Evolutionary conservation across 2,113 vertebrate species (phyloP).

Genomic region (Coturnix japonica): DNA sequence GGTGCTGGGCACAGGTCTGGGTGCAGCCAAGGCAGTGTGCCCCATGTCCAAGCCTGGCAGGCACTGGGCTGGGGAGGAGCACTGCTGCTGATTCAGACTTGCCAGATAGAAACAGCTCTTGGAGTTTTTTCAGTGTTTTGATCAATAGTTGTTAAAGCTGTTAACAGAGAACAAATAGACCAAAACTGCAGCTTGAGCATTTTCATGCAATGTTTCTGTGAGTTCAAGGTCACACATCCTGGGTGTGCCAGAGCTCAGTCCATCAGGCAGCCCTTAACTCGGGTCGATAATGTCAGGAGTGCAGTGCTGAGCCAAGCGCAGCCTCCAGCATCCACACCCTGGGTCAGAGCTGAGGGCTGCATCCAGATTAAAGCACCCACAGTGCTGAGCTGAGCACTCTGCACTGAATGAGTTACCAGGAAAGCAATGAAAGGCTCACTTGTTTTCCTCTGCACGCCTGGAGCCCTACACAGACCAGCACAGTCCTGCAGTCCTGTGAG

Average conservation of each 20-base stretch:
- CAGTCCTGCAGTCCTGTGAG: no score
- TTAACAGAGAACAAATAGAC: neutral
- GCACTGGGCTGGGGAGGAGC: fast-evolving
- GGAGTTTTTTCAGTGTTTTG: fast-evolving
- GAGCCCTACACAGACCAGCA: neutral
- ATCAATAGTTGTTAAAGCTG: neutral
- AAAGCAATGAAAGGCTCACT: fast-evolving
- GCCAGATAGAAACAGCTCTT: fast-evolving
- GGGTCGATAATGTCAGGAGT: neutral
- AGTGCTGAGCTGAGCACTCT: fast-evolving
- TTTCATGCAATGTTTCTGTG: neutral
- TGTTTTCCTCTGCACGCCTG: fast-evolving
- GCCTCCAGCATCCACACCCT: fast-evolving
- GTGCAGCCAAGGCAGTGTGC: no score
- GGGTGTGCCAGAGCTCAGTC: neutral
- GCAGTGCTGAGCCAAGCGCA: fast-evolving
- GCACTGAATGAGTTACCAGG: fast-evolving
- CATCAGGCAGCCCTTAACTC: neutral
- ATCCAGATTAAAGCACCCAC: fast-evolving
- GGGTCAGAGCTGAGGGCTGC: fast-evolving
- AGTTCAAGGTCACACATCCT: neutral
- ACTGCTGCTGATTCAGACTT: fast-evolving
- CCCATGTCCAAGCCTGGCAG: no score
- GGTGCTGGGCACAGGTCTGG: neutral
- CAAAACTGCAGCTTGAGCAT: fast-evolving